Conservation (phyloP, 37 sponge, comb jelly and placozoan genomes). For the Axinella damicornis region DNA sequence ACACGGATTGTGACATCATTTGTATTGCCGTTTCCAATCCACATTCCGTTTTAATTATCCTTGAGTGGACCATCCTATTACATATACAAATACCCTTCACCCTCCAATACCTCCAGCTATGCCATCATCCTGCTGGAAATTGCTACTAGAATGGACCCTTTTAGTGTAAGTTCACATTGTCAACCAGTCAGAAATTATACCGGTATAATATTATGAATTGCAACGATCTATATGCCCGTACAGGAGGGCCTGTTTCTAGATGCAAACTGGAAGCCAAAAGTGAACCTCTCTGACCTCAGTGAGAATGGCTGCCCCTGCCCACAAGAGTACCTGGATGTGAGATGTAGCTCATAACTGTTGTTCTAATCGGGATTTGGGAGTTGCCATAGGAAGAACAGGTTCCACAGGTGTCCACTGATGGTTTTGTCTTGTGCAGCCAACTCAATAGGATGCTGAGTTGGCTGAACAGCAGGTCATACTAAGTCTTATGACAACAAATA, state of each 20-base stretch:
- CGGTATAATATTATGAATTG: too few relatives aligned
- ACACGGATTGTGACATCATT: too few relatives aligned
- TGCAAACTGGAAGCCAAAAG: constrained; percentile 44
- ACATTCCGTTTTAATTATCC: too few relatives aligned
- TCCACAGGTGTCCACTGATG: too few relatives aligned
- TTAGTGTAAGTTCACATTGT: constrained; percentile 56
- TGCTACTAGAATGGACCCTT: constrained; percentile 81
- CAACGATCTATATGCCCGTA: background rate
- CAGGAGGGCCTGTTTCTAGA: constrained; percentile 53
- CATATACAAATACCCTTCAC: too few relatives aligned
- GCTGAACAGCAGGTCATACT: too few relatives aligned
- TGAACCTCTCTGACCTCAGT: constrained; percentile 39
- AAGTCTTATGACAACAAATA: background rate
- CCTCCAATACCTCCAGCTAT: constrained; percentile 47
- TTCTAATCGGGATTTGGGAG: too few relatives aligned
- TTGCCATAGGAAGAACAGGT: too few relatives aligned
- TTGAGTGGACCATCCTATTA: too few relatives aligned
- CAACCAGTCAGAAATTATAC: too few relatives aligned
- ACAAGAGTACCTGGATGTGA: constrained; percentile 68
- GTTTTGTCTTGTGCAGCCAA: too few relatives aligned
- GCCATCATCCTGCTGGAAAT: constrained; percentile 81
- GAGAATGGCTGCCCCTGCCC: constrained; percentile 67
- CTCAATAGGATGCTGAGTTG: background rate
- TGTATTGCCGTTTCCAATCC: too few relatives aligned
- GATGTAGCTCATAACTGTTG: background rate